Conservation (phyloP, 2,888 invertebrate genomes). For the Phragmatobia fuliginosa region DNA sequence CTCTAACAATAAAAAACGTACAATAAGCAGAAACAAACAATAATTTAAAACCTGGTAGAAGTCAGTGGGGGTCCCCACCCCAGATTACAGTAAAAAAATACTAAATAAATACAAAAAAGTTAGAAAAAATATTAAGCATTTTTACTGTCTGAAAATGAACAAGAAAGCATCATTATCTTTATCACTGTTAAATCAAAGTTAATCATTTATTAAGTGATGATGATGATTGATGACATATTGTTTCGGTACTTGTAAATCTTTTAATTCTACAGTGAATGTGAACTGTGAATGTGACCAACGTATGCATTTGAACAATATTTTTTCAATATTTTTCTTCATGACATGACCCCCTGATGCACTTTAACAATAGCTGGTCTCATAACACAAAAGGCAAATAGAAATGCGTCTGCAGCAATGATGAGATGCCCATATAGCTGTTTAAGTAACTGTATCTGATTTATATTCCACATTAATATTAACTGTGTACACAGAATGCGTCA, state of each 20-base stretch:
- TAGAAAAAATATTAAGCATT: not conserved
- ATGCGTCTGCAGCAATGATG: slow-evolving; percentile 15
- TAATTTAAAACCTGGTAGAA: too few relatives aligned
- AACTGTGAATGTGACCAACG: too few relatives aligned
- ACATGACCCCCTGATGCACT: not conserved
- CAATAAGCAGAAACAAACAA: too few relatives aligned
- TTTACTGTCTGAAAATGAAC: not conserved
- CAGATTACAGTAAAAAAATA: too few relatives aligned
- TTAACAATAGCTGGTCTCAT: not conserved
- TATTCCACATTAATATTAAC: slow-evolving; percentile 85
- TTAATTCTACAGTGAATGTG: too few relatives aligned
- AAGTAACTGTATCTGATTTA: slow-evolving; percentile 68
- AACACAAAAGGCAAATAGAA: not conserved
- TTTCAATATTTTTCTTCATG: not conserved
- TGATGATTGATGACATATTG: not conserved
- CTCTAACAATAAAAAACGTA: too few relatives aligned
- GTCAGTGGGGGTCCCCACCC: too few relatives aligned
- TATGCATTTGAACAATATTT: too few relatives aligned
- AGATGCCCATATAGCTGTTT: slow-evolving; percentile 53
- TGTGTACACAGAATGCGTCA: slow-evolving; percentile 72
- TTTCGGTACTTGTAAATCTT: not conserved
- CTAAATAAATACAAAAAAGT: not conserved
- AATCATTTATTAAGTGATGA: not conserved
- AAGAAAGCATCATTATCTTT: not conserved
- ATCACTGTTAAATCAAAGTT: not conserved